phyloP scores from a whole-genome alignment of 1,140 invertebrate genomes.

The Penaeus vannamei region DNA sequence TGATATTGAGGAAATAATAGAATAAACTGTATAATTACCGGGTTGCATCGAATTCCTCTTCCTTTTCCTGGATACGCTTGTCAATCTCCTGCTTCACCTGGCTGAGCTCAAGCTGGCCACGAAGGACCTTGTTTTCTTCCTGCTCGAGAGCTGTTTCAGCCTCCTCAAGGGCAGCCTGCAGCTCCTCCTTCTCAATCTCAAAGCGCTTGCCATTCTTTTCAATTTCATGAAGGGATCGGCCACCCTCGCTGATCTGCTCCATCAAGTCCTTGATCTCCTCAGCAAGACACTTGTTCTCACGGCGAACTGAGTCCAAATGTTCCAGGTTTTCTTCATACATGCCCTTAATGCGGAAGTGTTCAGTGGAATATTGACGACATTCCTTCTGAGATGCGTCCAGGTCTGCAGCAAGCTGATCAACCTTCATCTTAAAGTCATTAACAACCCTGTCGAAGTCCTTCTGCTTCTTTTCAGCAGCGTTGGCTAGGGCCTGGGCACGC shows the following conservation, averaged over 20 bases:
- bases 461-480: constrained; percentile 51
- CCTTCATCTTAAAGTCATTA: constrained; percentile 99
- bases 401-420: constrained; percentile 78
- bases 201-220: constrained; percentile 49
- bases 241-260: constrained; percentile 58
- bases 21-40: constrained; percentile 73
- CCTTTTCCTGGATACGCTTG: constrained; percentile 59
- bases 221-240: constrained; percentile 51
- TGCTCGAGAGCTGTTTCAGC: constrained; percentile 53
- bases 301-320: constrained; percentile 76
- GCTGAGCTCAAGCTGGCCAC: constrained; percentile 54
- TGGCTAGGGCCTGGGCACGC: constrained; percentile 49
- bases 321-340: constrained; percentile 71
- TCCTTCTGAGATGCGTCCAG: constrained; percentile 58
- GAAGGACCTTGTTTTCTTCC: constrained; percentile 58
- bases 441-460: constrained; percentile 90
- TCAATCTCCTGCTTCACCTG: constrained; percentile 59
- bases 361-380: constrained; percentile 57
- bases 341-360: constrained; percentile 59
- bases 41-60: constrained; percentile 77
- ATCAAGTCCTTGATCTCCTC: constrained; percentile 69
- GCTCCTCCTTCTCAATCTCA: constrained; percentile 59
- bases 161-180: constrained; percentile 60
- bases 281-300: constrained; percentile 78
- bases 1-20: not conserved